Conservation (phyloP, 2,113 vertebrate species). For the Sinocyclocheilus anophthalmus region DNA sequence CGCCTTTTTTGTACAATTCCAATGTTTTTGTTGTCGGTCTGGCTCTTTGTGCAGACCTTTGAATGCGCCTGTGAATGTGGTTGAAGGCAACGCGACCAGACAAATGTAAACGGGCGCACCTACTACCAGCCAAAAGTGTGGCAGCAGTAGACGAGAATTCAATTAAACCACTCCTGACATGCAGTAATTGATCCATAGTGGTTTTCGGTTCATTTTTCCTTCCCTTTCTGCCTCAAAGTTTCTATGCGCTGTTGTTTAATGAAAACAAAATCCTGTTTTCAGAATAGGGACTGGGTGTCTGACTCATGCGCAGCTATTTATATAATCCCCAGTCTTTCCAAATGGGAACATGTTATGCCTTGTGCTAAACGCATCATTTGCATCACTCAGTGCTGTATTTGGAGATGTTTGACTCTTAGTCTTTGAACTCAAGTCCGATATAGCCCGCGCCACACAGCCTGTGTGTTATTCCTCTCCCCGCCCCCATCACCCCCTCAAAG, state of each 20-base stretch:
- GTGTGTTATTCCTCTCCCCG: slow-evolving; percentile 8
- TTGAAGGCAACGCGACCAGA: slow-evolving; percentile 62
- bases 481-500: slow-evolving; percentile 3
- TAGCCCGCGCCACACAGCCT: slow-evolving; percentile 1
- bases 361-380: slow-evolving; percentile 67
- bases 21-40: slow-evolving; percentile 55
- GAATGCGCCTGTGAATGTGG: slow-evolving; percentile 37
- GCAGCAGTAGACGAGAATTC: slow-evolving; percentile 63
- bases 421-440: slow-evolving; percentile 40
- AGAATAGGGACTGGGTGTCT: slow-evolving; percentile 70
- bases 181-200: slow-evolving; percentile 63
- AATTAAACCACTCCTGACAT: slow-evolving; percentile 65
- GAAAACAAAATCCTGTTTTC: slow-evolving; percentile 73
- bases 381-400: slow-evolving; percentile 60
- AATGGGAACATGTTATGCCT: slow-evolving; percentile 68
- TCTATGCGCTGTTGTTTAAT: slow-evolving; percentile 67
- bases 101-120: slow-evolving; percentile 58
- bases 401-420: slow-evolving; percentile 47
- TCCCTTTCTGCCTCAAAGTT: slow-evolving; percentile 43
- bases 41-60: slow-evolving; percentile 55
- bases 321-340: slow-evolving; percentile 69
- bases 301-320: slow-evolving; percentile 78
- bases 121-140: slow-evolving; percentile 58
- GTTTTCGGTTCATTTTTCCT: slow-evolving; percentile 46
- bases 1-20: slow-evolving; percentile 22